Conservation (phyloP, 2,113 vertebrate genomes). For the Labrus mixtus region DNA sequence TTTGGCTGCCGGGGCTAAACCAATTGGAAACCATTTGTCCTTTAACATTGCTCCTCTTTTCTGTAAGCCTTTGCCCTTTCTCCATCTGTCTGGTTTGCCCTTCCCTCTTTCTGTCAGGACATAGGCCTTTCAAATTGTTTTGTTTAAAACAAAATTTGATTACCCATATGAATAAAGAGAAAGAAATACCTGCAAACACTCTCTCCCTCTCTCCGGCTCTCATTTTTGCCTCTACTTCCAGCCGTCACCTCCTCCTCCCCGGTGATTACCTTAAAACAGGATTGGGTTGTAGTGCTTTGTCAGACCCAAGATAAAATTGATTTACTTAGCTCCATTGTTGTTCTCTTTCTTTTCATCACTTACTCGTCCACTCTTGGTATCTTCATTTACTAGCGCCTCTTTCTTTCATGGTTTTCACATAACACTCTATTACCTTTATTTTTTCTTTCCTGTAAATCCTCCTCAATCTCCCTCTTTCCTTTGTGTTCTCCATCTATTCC, state of each 20-base stretch:
- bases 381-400: constrained; percentile 24
- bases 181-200: constrained; percentile 6
- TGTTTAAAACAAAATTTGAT: constrained; percentile 9
- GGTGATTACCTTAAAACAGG: constrained; percentile 57
- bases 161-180: constrained; percentile 6
- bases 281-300: constrained; percentile 18
- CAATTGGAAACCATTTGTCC: neutral
- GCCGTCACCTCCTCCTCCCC: constrained; percentile 40
- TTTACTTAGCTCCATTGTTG: constrained; percentile 41
- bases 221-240: constrained; percentile 35
- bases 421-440: neutral
- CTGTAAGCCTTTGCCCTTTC: neutral
- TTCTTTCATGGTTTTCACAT: constrained; percentile 19
- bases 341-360: constrained; percentile 26
- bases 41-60: neutral
- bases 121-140: constrained; percentile 29
- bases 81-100: neutral
- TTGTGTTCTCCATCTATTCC: constrained; percentile 2
- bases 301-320: constrained; percentile 44
- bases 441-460: neutral
- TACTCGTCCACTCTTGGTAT: neutral
- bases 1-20: neutral
- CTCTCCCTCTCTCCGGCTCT: constrained; percentile 1
- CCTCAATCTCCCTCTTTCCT: neutral
- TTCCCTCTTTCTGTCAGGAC: constrained; percentile 2